Evolutionary conservation across 2,113 vertebrate genomes (phyloP).

Genomic region (Mormyrus lacerda): DNA sequence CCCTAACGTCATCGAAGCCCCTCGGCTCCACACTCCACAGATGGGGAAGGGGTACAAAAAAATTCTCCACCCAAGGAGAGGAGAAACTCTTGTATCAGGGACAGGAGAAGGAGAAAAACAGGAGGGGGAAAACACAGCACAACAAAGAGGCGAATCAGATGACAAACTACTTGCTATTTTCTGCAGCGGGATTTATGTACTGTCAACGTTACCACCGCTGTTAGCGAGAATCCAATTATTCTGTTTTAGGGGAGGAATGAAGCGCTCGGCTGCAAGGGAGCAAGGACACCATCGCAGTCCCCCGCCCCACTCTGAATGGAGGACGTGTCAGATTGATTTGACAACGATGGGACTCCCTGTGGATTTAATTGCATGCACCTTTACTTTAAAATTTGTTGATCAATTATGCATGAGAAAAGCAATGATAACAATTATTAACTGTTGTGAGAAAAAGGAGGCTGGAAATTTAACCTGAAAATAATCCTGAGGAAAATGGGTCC

Average conservation of each 20-base stretch:
- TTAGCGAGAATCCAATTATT: slow-evolving; percentile 26
- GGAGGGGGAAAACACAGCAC: background rate
- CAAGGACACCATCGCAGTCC: background rate
- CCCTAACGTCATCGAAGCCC: background rate
- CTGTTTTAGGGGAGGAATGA: slow-evolving; percentile 15
- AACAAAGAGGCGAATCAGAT: background rate
- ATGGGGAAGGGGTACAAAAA: background rate
- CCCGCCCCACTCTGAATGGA: slow-evolving; percentile 13
- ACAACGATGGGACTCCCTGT: slow-evolving; percentile 14
- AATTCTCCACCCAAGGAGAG: background rate
- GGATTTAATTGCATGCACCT: slow-evolving; percentile 22
- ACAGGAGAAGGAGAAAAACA: slow-evolving; percentile 6
- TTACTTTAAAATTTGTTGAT: slow-evolving; percentile 19
- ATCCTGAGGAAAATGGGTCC: background rate
- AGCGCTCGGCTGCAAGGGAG: background rate
- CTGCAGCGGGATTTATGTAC: slow-evolving; percentile 24
- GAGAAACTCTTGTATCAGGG: slow-evolving; percentile 1
- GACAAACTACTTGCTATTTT: slow-evolving; percentile 21
- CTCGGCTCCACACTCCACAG: background rate
- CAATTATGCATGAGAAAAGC: slow-evolving; percentile 27
- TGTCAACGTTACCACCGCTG: slow-evolving; percentile 17
- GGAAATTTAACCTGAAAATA: slow-evolving; percentile 8
- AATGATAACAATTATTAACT: slow-evolving; percentile 1
- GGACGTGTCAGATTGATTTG: slow-evolving; percentile 28
- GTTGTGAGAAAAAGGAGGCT: background rate